Percentiles rank a stretch among this genome's conserved stretches.
Evolutionary conservation across 2,797 vertebrate genomes (phyloP).

Genomic region (Gobionotothen gibberifrons): DNA sequence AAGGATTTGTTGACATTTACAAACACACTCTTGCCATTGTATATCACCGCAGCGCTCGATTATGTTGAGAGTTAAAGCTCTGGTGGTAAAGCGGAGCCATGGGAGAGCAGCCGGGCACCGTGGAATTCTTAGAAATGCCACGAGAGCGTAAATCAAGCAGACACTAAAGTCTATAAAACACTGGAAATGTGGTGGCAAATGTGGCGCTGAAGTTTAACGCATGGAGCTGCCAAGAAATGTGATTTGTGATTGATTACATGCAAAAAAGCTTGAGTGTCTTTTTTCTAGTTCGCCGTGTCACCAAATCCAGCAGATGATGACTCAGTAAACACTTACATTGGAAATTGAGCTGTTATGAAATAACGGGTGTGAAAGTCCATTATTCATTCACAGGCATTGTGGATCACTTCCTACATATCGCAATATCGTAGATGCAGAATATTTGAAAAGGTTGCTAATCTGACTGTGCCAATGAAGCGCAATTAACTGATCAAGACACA

Average conservation of each 20-base stretch:
- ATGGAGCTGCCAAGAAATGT: too few relatives aligned
- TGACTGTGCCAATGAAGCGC: neutral
- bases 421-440: neutral
- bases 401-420: neutral
- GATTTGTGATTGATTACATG: too few relatives aligned
- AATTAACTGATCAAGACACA: neutral
- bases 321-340: neutral
- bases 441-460: neutral
- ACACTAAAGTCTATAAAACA: slow-evolving; percentile 45
- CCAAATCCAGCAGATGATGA: neutral
- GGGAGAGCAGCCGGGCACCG: slow-evolving; percentile 49
- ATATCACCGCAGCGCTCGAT: slow-evolving; percentile 55
- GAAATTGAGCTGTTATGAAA: neutral
- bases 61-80: slow-evolving; percentile 57
- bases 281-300: slow-evolving; percentile 1
- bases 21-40: slow-evolving; percentile 66
- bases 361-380: neutral
- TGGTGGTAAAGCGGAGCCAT: slow-evolving; percentile 35
- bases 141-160: slow-evolving; percentile 58
- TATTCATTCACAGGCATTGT: neutral
- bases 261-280: neutral
- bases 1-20: slow-evolving; percentile 52
- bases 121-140: slow-evolving; percentile 75
- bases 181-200: neutral
- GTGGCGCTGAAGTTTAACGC: too few relatives aligned